Percentiles rank a stretch among this genome's conserved stretches.
phyloP scores from a whole-genome alignment of 2,113 vertebrate genomes.

The Malurus elegans region DNA sequence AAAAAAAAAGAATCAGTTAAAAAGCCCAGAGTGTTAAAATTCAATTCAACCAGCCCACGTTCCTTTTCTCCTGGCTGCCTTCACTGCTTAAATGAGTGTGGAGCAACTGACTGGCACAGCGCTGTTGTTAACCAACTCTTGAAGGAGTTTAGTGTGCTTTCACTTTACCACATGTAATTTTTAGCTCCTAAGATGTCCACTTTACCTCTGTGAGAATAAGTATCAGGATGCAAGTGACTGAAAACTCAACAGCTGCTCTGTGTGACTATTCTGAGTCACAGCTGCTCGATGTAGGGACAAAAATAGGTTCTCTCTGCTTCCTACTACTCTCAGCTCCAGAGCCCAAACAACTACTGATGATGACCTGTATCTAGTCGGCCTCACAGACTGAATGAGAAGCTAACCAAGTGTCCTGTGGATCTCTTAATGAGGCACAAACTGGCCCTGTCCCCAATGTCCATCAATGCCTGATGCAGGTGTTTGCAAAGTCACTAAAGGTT shows the following conservation, averaged over 20 bases:
- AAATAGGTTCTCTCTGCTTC: constrained; percentile 19
- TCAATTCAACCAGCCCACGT: not conserved
- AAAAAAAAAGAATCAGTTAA: not conserved
- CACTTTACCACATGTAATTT: not conserved
- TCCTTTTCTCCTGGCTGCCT: not conserved
- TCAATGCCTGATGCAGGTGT: not conserved
- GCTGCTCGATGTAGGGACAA: not conserved
- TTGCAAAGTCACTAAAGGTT: not conserved
- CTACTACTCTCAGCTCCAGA: not conserved
- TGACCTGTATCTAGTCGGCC: not conserved
- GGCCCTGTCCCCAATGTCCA: not conserved
- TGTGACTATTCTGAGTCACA: constrained; percentile 32
- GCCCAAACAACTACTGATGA: not conserved
- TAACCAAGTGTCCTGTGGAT: not conserved
- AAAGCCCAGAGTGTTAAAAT: constrained; percentile 28
- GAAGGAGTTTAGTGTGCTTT: not conserved
- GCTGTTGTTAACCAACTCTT: not conserved
- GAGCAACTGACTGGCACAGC: not conserved
- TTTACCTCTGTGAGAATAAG: constrained; percentile 18
- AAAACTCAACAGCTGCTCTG: constrained; percentile 25
- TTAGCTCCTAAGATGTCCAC: not conserved
- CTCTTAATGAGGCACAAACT: not conserved
- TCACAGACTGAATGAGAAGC: not conserved
- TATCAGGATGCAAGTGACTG: not conserved
- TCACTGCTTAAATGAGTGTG: not conserved